A percentile compares a stretch with the other conserved stretches of the same genome.
These are phyloP conservation scores for Spatulosminthurus flaviceps DNA, from an alignment of 2,888 invertebrate species.

Conservation along the genomic window DNA sequence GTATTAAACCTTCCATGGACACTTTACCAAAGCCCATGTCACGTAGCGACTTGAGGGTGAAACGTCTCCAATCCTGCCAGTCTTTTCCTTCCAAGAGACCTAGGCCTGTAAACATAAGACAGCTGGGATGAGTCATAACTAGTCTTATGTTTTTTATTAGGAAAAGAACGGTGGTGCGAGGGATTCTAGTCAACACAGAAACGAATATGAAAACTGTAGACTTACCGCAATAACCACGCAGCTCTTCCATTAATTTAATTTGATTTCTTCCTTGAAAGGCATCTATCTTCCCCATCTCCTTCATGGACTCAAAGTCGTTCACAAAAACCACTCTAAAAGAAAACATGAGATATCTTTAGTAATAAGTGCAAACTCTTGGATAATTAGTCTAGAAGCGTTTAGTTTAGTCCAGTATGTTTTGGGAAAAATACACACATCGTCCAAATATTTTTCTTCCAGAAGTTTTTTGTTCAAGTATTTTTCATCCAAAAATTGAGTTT, in stretches of 20 bases:
- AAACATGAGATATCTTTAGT: neutral
- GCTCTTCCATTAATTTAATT: conserved; percentile 51
- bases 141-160: neutral
- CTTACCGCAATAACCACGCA: conserved; percentile 55
- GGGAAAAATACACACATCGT: no score
- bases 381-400: no score
- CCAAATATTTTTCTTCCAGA: no score
- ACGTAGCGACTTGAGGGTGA: conserved; percentile 54
- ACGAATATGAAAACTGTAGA: no score
- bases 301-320: conserved; percentile 58
- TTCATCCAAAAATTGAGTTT: no score
- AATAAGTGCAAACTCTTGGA: no score
- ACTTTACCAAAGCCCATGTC: conserved; percentile 60
- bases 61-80: conserved; percentile 60
- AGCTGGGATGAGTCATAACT: no score
- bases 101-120: conserved; percentile 53
- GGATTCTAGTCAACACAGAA: no score
- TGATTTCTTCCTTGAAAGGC: conserved; percentile 57
- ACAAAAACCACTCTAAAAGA: conserved; percentile 58
- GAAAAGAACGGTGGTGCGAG: no score
- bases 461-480: no score
- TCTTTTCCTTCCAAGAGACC: conserved; percentile 58
- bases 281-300: conserved; percentile 57
- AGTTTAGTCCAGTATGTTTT: no score
- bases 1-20: conserved; percentile 59